These are phyloP conservation scores for Diarsia mendica DNA, from an alignment of 2,888 invertebrate genomes.

Conservation along the genomic window DNA sequence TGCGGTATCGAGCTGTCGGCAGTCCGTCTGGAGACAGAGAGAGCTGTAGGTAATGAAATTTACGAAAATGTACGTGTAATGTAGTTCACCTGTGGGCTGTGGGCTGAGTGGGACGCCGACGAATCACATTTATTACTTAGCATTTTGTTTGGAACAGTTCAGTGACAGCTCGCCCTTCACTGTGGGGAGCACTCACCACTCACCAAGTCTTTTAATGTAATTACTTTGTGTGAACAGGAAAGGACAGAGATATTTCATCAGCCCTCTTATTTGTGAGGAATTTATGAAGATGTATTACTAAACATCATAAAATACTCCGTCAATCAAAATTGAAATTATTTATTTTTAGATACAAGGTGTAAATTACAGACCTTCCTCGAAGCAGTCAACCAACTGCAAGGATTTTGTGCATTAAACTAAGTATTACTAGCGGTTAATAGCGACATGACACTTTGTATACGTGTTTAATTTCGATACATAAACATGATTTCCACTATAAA, in stretches of 20 bases:
- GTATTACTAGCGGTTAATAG: too few relatives aligned
- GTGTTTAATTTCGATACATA: too few relatives aligned
- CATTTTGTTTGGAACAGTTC: neutral
- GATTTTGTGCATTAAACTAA: too few relatives aligned
- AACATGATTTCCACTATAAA: too few relatives aligned
- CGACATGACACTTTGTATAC: too few relatives aligned
- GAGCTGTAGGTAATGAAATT: neutral
- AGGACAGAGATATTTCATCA: neutral
- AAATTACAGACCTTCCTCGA: neutral
- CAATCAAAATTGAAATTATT: neutral
- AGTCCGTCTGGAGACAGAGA: neutral
- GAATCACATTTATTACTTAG: slow-evolving; percentile 10
- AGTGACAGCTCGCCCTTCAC: neutral
- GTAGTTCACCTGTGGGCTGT: neutral
- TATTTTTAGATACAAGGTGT: neutral
- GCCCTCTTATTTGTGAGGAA: neutral
- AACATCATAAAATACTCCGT: neutral
- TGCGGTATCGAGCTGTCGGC: neutral
- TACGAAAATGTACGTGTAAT: neutral
- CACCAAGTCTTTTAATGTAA: neutral
- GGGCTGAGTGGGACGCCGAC: neutral
- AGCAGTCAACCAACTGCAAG: neutral
- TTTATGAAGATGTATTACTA: too few relatives aligned
- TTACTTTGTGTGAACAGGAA: neutral
- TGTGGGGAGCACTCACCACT: neutral